These are phyloP conservation scores for Trididemnum miniatum DNA, from an alignment of 23 tunicate species.

Conservation along the genomic window DNA sequence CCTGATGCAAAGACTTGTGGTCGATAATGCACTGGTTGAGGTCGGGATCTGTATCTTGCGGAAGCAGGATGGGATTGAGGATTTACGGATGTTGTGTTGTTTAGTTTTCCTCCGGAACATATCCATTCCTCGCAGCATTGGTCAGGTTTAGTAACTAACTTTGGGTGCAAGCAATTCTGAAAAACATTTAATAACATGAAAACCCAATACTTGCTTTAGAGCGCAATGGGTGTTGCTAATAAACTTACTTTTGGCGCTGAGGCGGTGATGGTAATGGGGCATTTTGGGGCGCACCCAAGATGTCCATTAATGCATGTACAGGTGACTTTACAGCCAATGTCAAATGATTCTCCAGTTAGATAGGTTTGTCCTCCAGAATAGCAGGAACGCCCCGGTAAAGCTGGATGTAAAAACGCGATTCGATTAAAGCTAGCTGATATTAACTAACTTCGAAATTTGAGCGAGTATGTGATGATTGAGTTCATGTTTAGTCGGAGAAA, in stretches of 20 bases:
- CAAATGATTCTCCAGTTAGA: conserved; percentile 65
- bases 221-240: neutral
- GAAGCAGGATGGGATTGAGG: neutral
- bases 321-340: conserved; percentile 60
- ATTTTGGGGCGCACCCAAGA: conserved; percentile 56
- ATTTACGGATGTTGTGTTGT: conserved; percentile 39
- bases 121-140: conserved; percentile 83
- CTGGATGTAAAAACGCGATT: no score
- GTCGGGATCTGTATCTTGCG: neutral
- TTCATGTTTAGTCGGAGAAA: no score
- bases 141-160: conserved; percentile 53
- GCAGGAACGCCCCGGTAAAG: conserved; percentile 83
- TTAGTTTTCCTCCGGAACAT: conserved; percentile 37
- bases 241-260: conserved; percentile 37
- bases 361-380: conserved; percentile 63
- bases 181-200: neutral
- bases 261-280: conserved; percentile 58
- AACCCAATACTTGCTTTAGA: neutral
- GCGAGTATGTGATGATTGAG: no score
- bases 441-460: no score
- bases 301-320: conserved; percentile 74
- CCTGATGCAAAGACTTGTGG: conserved; percentile 38
- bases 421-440: no score
- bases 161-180: conserved; percentile 76
- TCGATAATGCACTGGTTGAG: neutral